A percentile compares a stretch with the other conserved stretches of the same genome.
phyloP scores from a whole-genome alignment of 2,797 vertebrate species.

The Molossus alvarezi region DNA sequence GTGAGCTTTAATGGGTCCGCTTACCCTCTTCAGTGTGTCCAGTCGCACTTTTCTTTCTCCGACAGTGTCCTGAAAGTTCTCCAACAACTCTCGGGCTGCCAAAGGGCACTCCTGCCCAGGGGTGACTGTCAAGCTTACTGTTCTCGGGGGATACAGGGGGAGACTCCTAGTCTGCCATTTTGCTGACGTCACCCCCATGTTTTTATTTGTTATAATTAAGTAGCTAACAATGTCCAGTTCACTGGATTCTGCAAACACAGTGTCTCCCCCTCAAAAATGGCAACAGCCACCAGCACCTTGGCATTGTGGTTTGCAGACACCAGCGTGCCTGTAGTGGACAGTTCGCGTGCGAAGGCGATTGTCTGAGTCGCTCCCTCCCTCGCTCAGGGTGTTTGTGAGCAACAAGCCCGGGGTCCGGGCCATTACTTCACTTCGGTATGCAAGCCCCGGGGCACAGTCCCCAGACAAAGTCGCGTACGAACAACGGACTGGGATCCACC shows the following conservation, averaged over 20 bases:
- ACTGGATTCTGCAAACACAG: slow-evolving; percentile 1
- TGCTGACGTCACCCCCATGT: neutral
- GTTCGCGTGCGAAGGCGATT: neutral
- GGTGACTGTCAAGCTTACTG: neutral
- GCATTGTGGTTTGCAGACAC: neutral
- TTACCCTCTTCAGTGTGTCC: neutral
- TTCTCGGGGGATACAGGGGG: neutral
- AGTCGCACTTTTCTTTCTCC: neutral
- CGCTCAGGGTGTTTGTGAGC: neutral
- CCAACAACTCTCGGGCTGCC: neutral
- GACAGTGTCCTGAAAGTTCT: neutral
- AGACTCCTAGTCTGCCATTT: neutral
- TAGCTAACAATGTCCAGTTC: neutral
- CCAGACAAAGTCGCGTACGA: neutral
- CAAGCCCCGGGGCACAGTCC: neutral
- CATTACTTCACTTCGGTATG: neutral
- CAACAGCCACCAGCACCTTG: neutral
- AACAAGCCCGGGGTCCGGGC: neutral
- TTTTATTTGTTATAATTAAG: slow-evolving; percentile 32
- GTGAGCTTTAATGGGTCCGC: neutral
- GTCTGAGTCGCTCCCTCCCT: neutral
- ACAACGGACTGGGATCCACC: neutral
- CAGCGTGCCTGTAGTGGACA: neutral
- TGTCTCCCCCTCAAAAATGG: neutral
- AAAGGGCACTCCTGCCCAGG: neutral